A percentile compares a stretch with the other conserved stretches of the same genome.
Conservation (phyloP, 2,113 vertebrate genomes). For the Bos indicus region DNA sequence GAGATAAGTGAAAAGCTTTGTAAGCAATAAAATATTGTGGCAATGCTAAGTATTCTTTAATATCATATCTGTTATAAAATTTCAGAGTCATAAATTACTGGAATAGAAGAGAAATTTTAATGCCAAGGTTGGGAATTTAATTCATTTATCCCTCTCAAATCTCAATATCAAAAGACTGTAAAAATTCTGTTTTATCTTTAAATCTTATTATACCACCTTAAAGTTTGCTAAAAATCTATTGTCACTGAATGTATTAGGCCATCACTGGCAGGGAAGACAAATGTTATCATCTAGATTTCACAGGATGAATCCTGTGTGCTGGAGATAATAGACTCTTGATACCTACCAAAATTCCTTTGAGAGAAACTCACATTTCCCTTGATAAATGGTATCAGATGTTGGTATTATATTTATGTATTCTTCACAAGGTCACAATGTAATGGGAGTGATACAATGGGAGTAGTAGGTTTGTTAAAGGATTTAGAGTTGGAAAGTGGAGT, state of each 20-base stretch:
- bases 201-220: background rate
- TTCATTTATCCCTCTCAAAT: background rate
- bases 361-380: background rate
- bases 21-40: background rate
- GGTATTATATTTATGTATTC: background rate
- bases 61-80: background rate
- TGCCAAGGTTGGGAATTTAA: background rate
- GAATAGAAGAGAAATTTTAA: background rate
- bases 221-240: background rate
- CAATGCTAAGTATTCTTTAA: background rate
- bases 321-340: background rate
- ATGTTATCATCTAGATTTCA: background rate
- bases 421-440: background rate
- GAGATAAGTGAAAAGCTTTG: background rate
- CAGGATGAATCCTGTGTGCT: background rate
- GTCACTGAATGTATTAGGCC: background rate
- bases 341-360: background rate
- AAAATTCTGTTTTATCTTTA: constrained; percentile 22
- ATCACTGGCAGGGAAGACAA: background rate
- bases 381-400: background rate
- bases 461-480: background rate
- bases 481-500: background rate
- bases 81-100: background rate
- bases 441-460: background rate
- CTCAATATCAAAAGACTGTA: background rate